phyloP scores from a whole-genome alignment of 2,797 vertebrate species.

The Pseudocheirus occidentalis region DNA sequence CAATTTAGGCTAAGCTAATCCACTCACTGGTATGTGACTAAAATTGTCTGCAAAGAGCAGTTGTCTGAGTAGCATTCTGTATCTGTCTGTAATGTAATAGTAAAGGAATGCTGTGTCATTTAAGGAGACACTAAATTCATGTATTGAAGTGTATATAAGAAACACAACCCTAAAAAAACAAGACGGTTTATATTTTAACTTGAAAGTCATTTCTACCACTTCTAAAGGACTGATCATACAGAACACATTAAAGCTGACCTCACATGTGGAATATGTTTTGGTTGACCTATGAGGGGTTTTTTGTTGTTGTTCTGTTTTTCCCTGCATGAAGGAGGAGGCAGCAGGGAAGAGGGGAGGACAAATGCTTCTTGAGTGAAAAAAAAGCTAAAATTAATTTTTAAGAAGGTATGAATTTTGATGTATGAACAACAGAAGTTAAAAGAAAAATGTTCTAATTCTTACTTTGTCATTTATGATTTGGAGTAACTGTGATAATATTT shows the following conservation, averaged over 20 bases:
- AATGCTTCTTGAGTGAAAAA: not conserved
- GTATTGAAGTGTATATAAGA: conserved; percentile 5
- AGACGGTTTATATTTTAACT: not conserved
- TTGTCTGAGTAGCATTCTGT: conserved; percentile 22
- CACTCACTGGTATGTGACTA: conserved; percentile 1
- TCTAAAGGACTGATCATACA: conserved; percentile 30
- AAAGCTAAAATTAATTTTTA: not conserved
- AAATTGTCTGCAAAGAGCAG: conserved; percentile 61
- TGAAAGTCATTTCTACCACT: conserved; percentile 11
- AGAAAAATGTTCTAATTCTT: not conserved
- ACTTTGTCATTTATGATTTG: not conserved
- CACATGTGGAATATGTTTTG: conserved; percentile 23
- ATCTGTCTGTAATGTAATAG: conserved; percentile 54
- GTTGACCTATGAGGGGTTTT: not conserved
- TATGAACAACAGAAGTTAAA: not conserved
- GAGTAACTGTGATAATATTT: not conserved
- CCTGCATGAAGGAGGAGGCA: not conserved
- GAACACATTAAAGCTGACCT: not conserved
- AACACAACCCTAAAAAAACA: not conserved
- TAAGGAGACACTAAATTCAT: conserved; percentile 48
- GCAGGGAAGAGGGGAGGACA: not conserved
- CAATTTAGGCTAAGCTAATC: conserved; percentile 52
- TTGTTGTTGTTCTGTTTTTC: not conserved
- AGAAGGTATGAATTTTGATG: not conserved
- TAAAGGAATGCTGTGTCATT: conserved; percentile 61